A percentile compares a stretch with the other conserved stretches of the same genome.
phyloP scores from a whole-genome alignment of 2,113 vertebrate genomes.

The Aphelocoma coerulescens region DNA sequence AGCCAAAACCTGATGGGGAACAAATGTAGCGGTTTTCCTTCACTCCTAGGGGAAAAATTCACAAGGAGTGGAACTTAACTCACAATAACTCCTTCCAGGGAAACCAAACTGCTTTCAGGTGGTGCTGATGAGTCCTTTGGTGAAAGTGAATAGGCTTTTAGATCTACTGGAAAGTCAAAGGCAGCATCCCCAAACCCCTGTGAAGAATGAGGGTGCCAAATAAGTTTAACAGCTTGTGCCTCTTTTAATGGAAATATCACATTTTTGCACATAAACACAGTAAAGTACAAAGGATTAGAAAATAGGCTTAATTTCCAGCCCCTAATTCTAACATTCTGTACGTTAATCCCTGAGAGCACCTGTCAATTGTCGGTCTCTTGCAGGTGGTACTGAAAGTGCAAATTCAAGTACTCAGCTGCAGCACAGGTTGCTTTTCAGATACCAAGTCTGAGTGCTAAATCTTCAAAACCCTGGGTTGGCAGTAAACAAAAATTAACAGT shows the following conservation, averaged over 20 bases:
- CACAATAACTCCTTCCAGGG: not conserved
- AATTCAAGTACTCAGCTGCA: not conserved
- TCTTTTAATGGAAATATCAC: constrained; percentile 38
- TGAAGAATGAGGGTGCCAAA: not conserved
- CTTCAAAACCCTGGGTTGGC: not conserved
- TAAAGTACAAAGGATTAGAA: constrained; percentile 45
- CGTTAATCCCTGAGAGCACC: constrained; percentile 64
- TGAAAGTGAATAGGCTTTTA: not conserved
- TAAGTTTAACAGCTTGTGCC: not conserved
- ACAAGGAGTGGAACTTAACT: not conserved
- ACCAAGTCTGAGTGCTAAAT: not conserved
- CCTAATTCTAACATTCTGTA: not conserved
- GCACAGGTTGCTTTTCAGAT: not conserved
- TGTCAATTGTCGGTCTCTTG: not conserved
- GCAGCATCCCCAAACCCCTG: not conserved
- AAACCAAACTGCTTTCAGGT: not conserved
- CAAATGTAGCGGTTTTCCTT: not conserved
- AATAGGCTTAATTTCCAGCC: not conserved
- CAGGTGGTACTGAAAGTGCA: not conserved
- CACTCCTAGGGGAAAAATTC: not conserved
- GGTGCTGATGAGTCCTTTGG: not conserved
- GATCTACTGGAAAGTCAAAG: not conserved
- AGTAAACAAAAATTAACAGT: constrained; percentile 22
- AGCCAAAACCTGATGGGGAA: not conserved
- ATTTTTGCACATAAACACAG: not conserved